Evolutionary conservation across 2,888 invertebrate species (phyloP), one percentile per base, ranked within the genome.

Genomic region (Carcina quercana): DNA sequence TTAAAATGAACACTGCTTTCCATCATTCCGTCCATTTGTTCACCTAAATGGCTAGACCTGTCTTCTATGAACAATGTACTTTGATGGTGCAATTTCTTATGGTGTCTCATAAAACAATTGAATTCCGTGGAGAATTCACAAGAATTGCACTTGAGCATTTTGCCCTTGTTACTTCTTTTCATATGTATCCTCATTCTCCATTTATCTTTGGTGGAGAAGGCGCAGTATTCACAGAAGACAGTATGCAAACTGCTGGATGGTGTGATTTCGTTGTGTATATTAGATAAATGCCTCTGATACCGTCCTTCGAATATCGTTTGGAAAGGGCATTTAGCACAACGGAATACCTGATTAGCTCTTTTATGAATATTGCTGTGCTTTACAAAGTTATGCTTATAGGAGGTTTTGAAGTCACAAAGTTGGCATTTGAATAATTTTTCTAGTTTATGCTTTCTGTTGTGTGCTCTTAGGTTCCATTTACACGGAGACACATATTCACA

Each of bases 151-250:
- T 60, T 61, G 0, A 76, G 19, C 0, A 47, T 2, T 0, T 40
- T 31, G 0, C 47, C 43, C 14, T 64, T 65, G 8, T 46, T 57
- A 14, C 69, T 73, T 2, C 69, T 46, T 1, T 63, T 60, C 15
- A 51, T 59, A 13, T 78, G 78, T 0, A 62, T 50, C 1, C 66
- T 75, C 10, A 78, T 41, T 10, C 75, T 44, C 73, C 73, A 75
- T 1, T 48, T 49, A 0, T 56, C 47, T 41, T 59, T 59, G 0
- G 73, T 74, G 0, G 71, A 59, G 30, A 74, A 75, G 13, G 67
- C 61, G 29, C 78, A 78, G 0, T 55, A 28, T 2, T 67, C 59
- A 34, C 78, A 78, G n/a, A n/a, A n/a, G n/a, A n/a, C n/a, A n/a
- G n/a, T n/a, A n/a, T n/a, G n/a, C 5, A 52, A 59, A 17, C 56